Percentiles rank a stretch among this genome's conserved stretches.
Evolutionary conservation across 2,797 vertebrate species (phyloP).

Genomic region (Manis crassicaudata): DNA sequence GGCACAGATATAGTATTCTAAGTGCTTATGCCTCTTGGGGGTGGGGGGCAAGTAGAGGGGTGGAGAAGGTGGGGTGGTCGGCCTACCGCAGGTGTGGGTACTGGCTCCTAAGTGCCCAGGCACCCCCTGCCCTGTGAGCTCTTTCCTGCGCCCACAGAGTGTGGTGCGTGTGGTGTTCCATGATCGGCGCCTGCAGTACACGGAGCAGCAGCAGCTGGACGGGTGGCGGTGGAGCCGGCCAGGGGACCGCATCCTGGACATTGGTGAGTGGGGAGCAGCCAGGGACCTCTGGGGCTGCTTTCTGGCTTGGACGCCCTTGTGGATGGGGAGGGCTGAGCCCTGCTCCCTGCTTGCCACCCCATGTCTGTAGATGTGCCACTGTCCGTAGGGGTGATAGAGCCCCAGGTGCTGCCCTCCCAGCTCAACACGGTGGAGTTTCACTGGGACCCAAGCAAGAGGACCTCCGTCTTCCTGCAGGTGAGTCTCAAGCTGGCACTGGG

Average conservation of each 20-base stretch:
- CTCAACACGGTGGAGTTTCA: conserved; percentile 79
- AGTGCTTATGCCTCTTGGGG: background rate
- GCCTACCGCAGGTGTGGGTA: too few relatives aligned
- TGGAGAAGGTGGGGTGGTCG: background rate
- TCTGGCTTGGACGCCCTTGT: background rate
- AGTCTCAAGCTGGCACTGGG: background rate
- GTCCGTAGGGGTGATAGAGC: conserved; percentile 74
- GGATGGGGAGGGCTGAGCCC: background rate
- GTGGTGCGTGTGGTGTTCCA: conserved; percentile 90
- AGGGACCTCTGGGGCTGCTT: rapidly evolving
- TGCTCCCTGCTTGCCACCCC: background rate
- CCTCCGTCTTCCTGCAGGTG: conserved; percentile 80
- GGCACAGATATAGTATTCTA: background rate
- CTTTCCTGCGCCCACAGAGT: conserved; percentile 82
- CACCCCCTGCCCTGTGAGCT: background rate
- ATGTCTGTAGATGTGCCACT: conserved; percentile 76
- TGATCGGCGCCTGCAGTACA: conserved; percentile 90
- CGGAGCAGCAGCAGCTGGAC: conserved; percentile 92
- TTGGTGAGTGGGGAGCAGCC: conserved; percentile 82
- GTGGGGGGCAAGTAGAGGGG: background rate
- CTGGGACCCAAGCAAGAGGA: conserved; percentile 74
- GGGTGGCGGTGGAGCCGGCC: conserved; percentile 92
- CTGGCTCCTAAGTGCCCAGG: background rate
- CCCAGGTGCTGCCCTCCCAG: conserved; percentile 64
- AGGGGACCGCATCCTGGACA: conserved; percentile 91